phyloP scores from a whole-genome alignment of 2,797 vertebrate genomes.

The Cyclura pinguis region DNA sequence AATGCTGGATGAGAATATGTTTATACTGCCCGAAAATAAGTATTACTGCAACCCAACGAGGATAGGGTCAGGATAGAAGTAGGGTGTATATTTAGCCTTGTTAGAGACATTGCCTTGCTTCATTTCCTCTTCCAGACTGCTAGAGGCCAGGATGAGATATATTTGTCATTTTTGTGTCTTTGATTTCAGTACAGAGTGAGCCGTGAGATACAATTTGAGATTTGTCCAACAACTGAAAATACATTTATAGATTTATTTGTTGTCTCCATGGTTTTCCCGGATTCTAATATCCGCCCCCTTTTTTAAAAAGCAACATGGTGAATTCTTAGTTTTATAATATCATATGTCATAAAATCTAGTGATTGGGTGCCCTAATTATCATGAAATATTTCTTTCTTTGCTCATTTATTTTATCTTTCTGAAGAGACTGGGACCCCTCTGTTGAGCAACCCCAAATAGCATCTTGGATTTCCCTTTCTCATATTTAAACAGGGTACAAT shows the following conservation, averaged over 20 bases:
- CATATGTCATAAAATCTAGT: conserved; percentile 10
- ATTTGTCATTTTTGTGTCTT: conserved; percentile 52
- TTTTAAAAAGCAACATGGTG: conserved; percentile 26
- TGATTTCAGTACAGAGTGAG: conserved; percentile 56
- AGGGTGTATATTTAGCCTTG: conserved; percentile 51
- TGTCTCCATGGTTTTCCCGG: conserved; percentile 1
- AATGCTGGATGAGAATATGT: conserved; percentile 68
- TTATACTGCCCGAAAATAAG: conserved; percentile 67
- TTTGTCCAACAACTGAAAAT: conserved; percentile 10
- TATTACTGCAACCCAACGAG: conserved; percentile 63
- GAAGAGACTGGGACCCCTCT: neutral
- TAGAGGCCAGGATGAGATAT: conserved; percentile 32
- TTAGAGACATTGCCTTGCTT: conserved; percentile 28
- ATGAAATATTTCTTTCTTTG: neutral
- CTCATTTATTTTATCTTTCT: too few relatives aligned
- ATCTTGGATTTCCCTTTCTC: neutral
- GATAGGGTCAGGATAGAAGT: conserved; percentile 65
- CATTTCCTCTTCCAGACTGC: conserved; percentile 58
- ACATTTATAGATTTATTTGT: conserved; percentile 11
- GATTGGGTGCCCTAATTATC: neutral
- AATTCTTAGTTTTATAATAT: neutral
- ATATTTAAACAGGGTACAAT: neutral
- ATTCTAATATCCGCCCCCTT: neutral
- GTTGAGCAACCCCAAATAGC: neutral
- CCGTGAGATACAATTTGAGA: conserved; percentile 28